Evolutionary conservation across 1,140 invertebrate species (phyloP), one percentile per base, ranked within the genome.

Genomic region (Stegodyphus mimosarum): DNA sequence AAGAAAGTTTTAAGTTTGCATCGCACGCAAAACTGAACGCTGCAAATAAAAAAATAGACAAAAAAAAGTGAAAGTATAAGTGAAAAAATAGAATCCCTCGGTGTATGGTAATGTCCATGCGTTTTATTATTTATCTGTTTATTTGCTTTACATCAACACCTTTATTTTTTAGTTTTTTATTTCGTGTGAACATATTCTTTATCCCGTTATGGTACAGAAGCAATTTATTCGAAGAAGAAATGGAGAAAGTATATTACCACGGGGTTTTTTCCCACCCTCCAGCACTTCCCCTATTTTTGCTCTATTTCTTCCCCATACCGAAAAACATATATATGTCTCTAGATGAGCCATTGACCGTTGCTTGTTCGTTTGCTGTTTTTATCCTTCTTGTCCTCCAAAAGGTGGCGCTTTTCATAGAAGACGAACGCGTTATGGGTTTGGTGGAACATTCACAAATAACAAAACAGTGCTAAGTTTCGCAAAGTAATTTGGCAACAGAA

Each of bases 61-160:
- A 66, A 64, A 66, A 70, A 60, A 53, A 55, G 13, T 53, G 11
- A 63, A 60, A 72, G 51, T 60, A 70, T 84, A 84, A 84, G 81
- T 84, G 81, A 83, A 84, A 84, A 84, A 84, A 84, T 70, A 72
- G 73, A 84, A 84, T 84, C 81, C 76, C 70, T 66, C 51, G 18
- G 64, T 84, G 81, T 76, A 84, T 84, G 73, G 81, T 84, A 84
- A 84, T 84, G 81, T 84, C 81, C 73, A 69, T 84, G 73, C 7
- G 71, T 84, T 69, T 74, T 67, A 75, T 84, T 84, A 86, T 77
- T 78, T 86, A 66, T 86, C 66, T 78, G 83, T 86, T 86, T 86
- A 86, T 86, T 86, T 86, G 69, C 74, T n/a, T 9, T 52, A 60
- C 83, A 86, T 86, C 83, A 86, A 86, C 83, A 86, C 83, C 83